A percentile compares a stretch with the other conserved stretches of the same genome.
Evolutionary conservation across 2,888 invertebrate species (phyloP).

Genomic region (Drepanosiphum platanoidis): DNA sequence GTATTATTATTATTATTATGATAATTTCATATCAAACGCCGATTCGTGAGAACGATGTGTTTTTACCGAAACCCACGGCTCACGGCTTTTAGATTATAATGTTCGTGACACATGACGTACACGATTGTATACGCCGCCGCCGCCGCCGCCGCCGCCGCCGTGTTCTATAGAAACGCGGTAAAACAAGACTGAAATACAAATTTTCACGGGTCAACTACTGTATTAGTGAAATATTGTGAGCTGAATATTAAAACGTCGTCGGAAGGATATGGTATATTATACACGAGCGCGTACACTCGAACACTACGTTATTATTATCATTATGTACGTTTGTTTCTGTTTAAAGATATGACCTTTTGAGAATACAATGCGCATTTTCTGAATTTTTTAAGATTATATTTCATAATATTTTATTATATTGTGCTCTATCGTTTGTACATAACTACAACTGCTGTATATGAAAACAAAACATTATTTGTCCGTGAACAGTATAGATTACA

Average conservation of each 20-base stretch:
- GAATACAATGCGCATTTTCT: background rate
- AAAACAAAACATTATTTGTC: too few species aligned
- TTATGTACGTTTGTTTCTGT: background rate
- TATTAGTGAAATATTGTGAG: conserved; percentile 11
- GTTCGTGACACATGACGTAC: background rate
- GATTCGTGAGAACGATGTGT: background rate
- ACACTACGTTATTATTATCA: background rate
- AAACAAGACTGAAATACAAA: conserved; percentile 36
- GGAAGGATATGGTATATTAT: background rate
- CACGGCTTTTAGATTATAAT: background rate
- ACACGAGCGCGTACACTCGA: background rate
- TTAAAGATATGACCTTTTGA: background rate
- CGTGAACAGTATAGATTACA: too few species aligned
- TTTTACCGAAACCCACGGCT: background rate
- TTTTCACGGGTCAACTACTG: conserved; percentile 24
- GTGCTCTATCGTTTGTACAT: too few species aligned
- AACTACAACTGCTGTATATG: too few species aligned
- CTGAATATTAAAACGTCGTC: conserved; percentile 30
- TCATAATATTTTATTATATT: too few species aligned
- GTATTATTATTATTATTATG: background rate
- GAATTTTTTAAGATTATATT: background rate
- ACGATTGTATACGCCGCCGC: too few species aligned
- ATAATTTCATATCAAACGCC: background rate
- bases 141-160: too few species aligned
- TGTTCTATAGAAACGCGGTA: conserved; percentile 17